Evolutionary conservation across 2,888 invertebrate genomes (phyloP).

Genomic region (Cataglyphis albicans): DNA sequence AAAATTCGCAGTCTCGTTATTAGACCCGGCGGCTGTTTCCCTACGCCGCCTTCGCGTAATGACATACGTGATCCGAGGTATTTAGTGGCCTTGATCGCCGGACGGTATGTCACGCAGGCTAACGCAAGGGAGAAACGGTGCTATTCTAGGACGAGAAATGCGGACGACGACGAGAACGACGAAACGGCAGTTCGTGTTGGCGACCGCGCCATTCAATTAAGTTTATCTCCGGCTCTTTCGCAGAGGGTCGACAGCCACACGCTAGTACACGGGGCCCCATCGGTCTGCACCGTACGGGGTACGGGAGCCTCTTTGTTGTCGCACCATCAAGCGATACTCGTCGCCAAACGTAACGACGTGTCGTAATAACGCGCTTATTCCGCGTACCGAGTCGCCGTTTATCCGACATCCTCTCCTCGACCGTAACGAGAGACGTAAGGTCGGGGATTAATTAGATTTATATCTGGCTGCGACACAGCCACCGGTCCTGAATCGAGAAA

Average conservation of each 20-base stretch:
- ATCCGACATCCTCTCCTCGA: conserved; percentile 6
- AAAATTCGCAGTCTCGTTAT: conserved; percentile 25
- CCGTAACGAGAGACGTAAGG: conserved; percentile 49
- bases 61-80: conserved; percentile 63
- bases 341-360: conserved; percentile 36
- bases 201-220: conserved; percentile 81
- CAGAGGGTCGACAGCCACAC: conserved; percentile 66
- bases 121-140: conserved; percentile 1
- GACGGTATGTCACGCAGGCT: not conserved
- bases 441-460: conserved; percentile 52
- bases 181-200: conserved; percentile 67
- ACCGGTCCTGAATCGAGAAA: conserved; percentile 28
- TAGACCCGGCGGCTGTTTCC: conserved; percentile 35
- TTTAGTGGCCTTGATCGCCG: conserved; percentile 48
- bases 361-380: conserved; percentile 48
- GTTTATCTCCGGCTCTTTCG: conserved; percentile 77
- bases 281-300: conserved; percentile 45
- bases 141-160: conserved; percentile 50
- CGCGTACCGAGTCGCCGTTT: conserved; percentile 24
- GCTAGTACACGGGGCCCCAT: conserved; percentile 1
- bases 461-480: conserved; percentile 39
- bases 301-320: conserved; percentile 30
- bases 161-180: conserved; percentile 58
- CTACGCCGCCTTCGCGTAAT: conserved; percentile 47
- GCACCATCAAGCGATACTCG: conserved; percentile 12